A percentile compares a stretch with the other conserved stretches of the same genome.
phyloP scores from a whole-genome alignment of 2,113 vertebrate species.

The Phalacrocorax pelagicus region DNA sequence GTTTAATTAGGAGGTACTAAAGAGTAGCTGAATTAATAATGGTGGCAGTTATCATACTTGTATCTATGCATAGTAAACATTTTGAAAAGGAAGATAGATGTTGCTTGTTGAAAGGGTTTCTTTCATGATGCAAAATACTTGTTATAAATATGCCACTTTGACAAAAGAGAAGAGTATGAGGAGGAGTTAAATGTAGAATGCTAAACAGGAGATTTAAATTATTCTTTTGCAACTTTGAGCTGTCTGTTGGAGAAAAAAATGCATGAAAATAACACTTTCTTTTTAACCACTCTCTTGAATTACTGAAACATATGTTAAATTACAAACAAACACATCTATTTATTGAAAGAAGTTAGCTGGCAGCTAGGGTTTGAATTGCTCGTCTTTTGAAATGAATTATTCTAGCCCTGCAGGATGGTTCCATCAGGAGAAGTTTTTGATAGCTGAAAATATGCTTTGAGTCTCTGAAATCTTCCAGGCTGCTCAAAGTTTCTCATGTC shows the following conservation, averaged over 20 bases:
- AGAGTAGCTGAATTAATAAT: constrained; percentile 1
- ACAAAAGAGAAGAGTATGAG: not conserved
- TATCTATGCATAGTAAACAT: not conserved
- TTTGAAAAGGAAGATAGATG: not conserved
- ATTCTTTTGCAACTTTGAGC: not conserved
- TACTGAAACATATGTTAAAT: constrained; percentile 4
- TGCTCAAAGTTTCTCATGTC: not conserved
- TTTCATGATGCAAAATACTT: not conserved
- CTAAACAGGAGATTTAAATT: constrained; percentile 2
- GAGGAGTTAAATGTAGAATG: constrained; percentile 2
- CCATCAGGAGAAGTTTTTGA: not conserved
- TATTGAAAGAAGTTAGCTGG: not conserved
- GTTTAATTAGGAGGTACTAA: not conserved
- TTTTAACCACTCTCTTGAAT: not conserved
- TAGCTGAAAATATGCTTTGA: not conserved
- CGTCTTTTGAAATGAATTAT: not conserved
- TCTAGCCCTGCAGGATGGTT: not conserved
- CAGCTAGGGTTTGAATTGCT: not conserved
- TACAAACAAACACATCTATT: not conserved
- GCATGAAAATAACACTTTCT: not conserved
- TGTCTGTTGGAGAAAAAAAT: not conserved
- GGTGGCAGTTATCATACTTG: not conserved
- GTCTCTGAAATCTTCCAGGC: not conserved
- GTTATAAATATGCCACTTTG: constrained; percentile 28
- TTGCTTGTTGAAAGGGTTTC: not conserved